Conservation (phyloP, 2,797 vertebrate genomes). For the Falco concolor region DNA sequence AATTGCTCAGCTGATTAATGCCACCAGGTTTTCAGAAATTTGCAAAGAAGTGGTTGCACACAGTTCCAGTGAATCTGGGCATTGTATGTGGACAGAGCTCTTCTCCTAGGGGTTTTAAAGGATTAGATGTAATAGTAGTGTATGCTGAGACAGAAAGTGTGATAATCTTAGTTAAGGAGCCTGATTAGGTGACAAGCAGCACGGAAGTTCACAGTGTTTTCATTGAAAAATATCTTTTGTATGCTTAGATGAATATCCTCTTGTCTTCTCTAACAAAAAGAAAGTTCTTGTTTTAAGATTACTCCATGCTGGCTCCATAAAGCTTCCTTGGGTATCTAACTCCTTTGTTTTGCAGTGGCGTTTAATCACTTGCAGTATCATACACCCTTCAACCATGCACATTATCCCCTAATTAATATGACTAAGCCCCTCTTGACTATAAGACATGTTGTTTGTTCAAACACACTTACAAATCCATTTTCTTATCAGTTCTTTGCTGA, state of each 20-base stretch:
- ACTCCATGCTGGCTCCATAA: not conserved
- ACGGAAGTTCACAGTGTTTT: not conserved
- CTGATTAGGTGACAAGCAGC: not conserved
- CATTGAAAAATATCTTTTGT: not conserved
- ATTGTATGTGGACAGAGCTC: not conserved
- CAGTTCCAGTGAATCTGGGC: not conserved
- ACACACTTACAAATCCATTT: conserved; percentile 58
- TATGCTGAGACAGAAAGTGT: not conserved
- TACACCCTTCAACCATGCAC: not conserved
- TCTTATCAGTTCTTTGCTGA: conserved; percentile 62
- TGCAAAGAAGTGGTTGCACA: not conserved
- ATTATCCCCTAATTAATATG: conserved; percentile 49
- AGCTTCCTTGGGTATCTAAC: not conserved
- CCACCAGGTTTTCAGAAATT: not conserved
- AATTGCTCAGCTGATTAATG: not conserved
- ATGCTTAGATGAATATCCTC: not conserved
- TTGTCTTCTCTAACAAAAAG: not conserved
- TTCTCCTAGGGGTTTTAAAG: not conserved
- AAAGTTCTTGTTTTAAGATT: not conserved
- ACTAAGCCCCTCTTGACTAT: conserved; percentile 16
- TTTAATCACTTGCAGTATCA: conserved; percentile 31
- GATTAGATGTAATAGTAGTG: conserved; percentile 12
- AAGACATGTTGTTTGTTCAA: conserved; percentile 66
- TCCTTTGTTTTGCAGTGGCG: not conserved
- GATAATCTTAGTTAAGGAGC: conserved; percentile 16